Evolutionary conservation across 2,888 invertebrate genomes (phyloP).

Genomic region (Cetonia aurata): DNA sequence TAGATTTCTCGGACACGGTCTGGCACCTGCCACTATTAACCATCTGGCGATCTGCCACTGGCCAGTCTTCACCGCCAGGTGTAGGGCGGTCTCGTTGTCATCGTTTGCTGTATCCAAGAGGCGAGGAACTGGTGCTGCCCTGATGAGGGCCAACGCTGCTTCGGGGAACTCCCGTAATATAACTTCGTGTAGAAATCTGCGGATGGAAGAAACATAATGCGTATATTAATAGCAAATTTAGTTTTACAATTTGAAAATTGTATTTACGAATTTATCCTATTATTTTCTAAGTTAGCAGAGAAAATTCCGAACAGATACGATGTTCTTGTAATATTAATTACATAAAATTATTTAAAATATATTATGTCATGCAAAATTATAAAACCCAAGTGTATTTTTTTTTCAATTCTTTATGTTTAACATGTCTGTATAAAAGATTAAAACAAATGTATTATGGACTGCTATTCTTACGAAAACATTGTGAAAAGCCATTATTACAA

Average conservation of each 20-base stretch:
- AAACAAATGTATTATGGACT: too few species aligned
- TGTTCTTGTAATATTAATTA: too few species aligned
- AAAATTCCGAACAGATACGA: neutral
- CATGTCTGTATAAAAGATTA: too few species aligned
- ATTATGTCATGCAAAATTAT: too few species aligned
- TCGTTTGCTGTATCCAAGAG: constrained; percentile 86
- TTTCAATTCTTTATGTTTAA: too few species aligned
- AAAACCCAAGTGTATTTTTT: too few species aligned
- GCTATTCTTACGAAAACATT: too few species aligned
- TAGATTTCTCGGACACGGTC: constrained; percentile 75
- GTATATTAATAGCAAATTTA: too few species aligned
- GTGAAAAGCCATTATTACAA: too few species aligned
- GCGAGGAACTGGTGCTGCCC: constrained; percentile 81
- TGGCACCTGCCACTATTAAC: constrained; percentile 85
- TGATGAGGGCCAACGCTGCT: constrained; percentile 80
- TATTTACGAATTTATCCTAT: neutral
- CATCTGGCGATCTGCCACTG: constrained; percentile 81
- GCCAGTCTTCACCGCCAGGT: constrained; percentile 84
- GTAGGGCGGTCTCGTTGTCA: constrained; percentile 84
- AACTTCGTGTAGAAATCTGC: constrained; percentile 87
- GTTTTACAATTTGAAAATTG: too few species aligned
- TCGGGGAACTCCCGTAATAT: constrained; percentile 82
- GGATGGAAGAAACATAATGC: constrained; percentile 55
- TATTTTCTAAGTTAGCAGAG: neutral
- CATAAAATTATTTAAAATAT: too few species aligned